Evolutionary conservation across 2,113 vertebrate species (phyloP).

Genomic region (Camarhynchus parvulus): DNA sequence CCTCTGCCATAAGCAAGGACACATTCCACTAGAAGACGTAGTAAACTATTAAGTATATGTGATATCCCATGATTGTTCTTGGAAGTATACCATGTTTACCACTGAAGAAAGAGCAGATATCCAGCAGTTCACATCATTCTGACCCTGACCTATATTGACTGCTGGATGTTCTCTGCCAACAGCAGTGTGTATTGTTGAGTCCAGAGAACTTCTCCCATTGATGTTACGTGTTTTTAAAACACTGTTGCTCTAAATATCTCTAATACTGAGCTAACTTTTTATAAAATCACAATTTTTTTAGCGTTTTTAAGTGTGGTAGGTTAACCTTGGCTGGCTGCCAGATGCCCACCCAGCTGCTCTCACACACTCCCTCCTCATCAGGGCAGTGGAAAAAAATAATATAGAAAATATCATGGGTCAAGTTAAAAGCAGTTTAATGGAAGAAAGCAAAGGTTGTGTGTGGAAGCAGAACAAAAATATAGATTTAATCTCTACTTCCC

Average conservation of each 20-base stretch:
- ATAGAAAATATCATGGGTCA: accelerated
- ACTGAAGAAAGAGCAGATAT: background rate
- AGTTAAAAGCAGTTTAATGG: background rate
- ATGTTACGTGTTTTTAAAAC: background rate
- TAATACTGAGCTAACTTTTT: background rate
- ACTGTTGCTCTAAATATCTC: background rate
- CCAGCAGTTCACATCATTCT: background rate
- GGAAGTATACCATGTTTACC: background rate
- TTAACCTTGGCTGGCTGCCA: background rate
- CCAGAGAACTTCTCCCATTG: background rate
- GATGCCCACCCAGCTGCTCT: background rate
- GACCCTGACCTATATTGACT: background rate
- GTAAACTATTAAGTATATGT: background rate
- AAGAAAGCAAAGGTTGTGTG: background rate
- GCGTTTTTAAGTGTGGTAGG: background rate
- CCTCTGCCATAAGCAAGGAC: no score
- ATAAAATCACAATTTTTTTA: background rate
- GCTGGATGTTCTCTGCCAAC: background rate
- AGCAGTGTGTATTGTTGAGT: background rate
- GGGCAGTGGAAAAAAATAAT: background rate
- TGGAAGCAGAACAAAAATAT: background rate
- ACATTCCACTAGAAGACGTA: background rate
- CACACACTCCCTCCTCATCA: background rate
- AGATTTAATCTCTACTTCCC: background rate
- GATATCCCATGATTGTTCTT: background rate